A percentile compares a stretch with the other conserved stretches of the same genome.
Conservation (phyloP, 2,888 invertebrate genomes). For the Perizoma affinitatum region DNA sequence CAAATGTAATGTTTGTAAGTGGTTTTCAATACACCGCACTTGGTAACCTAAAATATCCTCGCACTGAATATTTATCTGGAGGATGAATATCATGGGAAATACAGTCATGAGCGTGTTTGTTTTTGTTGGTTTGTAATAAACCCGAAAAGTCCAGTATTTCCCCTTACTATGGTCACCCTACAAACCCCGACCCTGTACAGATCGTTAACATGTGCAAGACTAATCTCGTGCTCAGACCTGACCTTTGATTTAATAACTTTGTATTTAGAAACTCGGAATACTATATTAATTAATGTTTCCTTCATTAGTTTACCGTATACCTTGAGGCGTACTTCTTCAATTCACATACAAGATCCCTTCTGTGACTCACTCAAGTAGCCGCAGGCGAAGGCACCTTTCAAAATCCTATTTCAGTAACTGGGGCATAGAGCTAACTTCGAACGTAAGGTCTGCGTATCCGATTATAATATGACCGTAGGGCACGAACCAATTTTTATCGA, state of each 20-base stretch:
- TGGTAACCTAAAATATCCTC: too few relatives aligned
- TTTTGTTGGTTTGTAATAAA: too few relatives aligned
- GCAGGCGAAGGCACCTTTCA: conserved; percentile 1
- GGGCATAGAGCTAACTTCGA: too few relatives aligned
- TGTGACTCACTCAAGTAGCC: conserved; percentile 17
- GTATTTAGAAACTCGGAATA: conserved; percentile 49
- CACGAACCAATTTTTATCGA: too few relatives aligned
- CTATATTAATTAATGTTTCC: conserved; percentile 47
- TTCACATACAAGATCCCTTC: conserved; percentile 8
- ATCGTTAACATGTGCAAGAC: conserved; percentile 57
- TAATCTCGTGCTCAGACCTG: conserved; percentile 52
- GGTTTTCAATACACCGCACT: too few relatives aligned
- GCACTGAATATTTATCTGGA: too few relatives aligned
- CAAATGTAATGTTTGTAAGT: too few relatives aligned
- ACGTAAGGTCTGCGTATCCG: too few relatives aligned
- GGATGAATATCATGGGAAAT: too few relatives aligned
- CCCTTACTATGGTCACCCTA: conserved; percentile 36
- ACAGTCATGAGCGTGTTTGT: too few relatives aligned
- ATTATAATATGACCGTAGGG: too few relatives aligned
- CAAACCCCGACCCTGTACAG: conserved; percentile 38
- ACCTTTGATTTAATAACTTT: conserved; percentile 61
- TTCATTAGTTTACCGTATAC: conserved; percentile 39
- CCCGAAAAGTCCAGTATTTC: neutral
- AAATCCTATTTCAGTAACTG: neutral
- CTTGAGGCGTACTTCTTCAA: neutral